Evolutionary conservation across 1,140 invertebrate genomes (phyloP), one percentile per base, ranked within the genome.

Genomic region (Nylanderia fulva): DNA sequence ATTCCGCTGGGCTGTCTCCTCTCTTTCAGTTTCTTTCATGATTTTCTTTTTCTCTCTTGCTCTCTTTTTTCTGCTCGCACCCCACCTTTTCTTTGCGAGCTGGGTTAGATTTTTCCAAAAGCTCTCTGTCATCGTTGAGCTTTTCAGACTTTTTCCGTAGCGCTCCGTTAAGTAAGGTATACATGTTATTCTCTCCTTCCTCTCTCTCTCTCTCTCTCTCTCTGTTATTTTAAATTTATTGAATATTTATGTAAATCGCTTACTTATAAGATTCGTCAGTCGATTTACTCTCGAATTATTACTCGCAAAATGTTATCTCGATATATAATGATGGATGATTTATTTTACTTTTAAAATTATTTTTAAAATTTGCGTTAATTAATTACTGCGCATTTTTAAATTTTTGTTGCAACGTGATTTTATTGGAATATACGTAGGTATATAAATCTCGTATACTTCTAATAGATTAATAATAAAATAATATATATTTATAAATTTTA

Each of bases 51-150:
- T 21, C 9, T 45, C 61, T 76, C 3, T 39, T 29, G 27, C 48
- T 54, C 6, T 24, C 29, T 21, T 45, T 63, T 72, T 36, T 58
- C 45, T 61, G 6, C n/a, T 24, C 29, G 21, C 58, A 18, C 27
- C 24, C 13, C 58, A 0, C 27, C 33, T 18, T 21, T 42, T 33
- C 9, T n/a, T 18, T 52, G 52, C 39, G 18, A 33, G n/a, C 18
- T 21, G 36, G 77, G 52, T 72, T 82, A 54, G 66, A 66, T 84
- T 84, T 71, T 84, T 84, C 68, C 54, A 85, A 72, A 48, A 80
- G 63, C 52, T 13, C 58, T 72, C 54, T 72, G 66, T 82, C 77
- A 72, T 82, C 77, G 77, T 71, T 82, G 64, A 82, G 77, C 64
- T 72, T 82, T 60, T 56, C 36, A 71, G 77, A 82, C 77, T 71